These are phyloP conservation scores for Caenorhabditis japonica DNA, from an alignment of 2,888 invertebrate species.

Conservation along the genomic window DNA sequence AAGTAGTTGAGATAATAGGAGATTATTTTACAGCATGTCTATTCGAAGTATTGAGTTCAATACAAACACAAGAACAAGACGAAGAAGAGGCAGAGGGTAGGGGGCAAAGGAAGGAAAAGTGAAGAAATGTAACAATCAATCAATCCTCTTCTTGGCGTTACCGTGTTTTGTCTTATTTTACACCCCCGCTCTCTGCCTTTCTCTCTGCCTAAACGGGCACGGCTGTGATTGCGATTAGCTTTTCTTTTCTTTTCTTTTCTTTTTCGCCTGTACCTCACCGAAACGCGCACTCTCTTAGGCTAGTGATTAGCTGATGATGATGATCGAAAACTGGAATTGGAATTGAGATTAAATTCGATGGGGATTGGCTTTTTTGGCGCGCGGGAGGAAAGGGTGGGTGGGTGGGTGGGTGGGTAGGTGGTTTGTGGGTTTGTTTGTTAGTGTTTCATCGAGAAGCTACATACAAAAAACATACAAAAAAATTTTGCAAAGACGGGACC, in stretches of 20 bases:
- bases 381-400: neutral
- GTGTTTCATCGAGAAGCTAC: too few species aligned
- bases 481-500: too few species aligned
- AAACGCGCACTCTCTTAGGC: constrained; percentile 7
- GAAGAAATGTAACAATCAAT: constrained; percentile 50
- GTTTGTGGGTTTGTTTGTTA: too few species aligned
- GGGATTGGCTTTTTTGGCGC: too few species aligned
- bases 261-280: too few species aligned
- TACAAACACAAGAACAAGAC: constrained; percentile 28
- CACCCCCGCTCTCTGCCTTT: constrained; percentile 19
- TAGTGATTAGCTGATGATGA: constrained; percentile 49
- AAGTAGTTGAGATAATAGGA: constrained; percentile 51
- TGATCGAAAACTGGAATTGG: constrained; percentile 45
- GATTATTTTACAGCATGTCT: constrained; percentile 46
- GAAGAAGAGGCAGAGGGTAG: constrained; percentile 32
- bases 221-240: constrained; percentile 45
- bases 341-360: constrained; percentile 15
- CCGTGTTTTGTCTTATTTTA: constrained; percentile 43
- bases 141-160: constrained; percentile 34
- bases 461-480: too few species aligned
- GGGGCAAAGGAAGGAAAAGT: too few species aligned
- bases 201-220: constrained; percentile 29
- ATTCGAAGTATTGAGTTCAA: constrained; percentile 38
- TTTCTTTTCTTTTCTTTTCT: constrained; percentile 25
- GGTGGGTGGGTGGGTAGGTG: too few species aligned